Base-by-base conservation (phyloP, 2,113 vertebrate species). In the Bothrops jararaca region DNA sequence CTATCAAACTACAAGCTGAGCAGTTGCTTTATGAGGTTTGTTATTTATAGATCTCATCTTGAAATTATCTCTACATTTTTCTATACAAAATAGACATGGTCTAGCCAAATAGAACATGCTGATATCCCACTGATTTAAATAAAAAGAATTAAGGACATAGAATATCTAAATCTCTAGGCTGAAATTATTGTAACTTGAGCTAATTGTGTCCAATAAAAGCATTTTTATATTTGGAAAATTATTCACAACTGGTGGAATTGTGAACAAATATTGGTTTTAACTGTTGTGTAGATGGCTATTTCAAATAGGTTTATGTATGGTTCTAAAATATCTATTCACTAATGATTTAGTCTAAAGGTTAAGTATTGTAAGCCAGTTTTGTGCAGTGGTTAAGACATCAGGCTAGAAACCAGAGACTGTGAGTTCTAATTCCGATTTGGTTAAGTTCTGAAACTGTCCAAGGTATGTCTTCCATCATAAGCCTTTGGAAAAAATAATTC, bases 401-500 rank as follows among this genome's bases (percentile, higher is more conserved):
- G 60, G 26, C 26, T 69, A 69, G 64, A 69, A 69, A n/a, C 1
- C 12, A n/a, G 64, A 64, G 29, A 64, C 29, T 29, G 60, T 29
- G 29, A 69, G 12, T 69, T 69, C 12, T n/a, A 69, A n/a, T 69
- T n/a, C 64, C 1, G 0, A 1, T 4, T 34, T 92, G 54, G 60
- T 74, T 93, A 93, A 89, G 93, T 57, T 92, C 85, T 94, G 50
- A 57, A 90, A 92, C 34, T 89, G n/a, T 93, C 56, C 29, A 85
- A 54, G 23, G 34, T 45, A 93, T 88, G 95, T 42, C 24, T 93
- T 39, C 24, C 93, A 9, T 74, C 94, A 88, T 34, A 18, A 18
- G 80, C 39, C 29, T 80, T 57, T 39, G 24, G n/a, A 18, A 8
- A 15, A 48, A 88, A 39, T 94, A 86, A 74, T 88, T 52, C 2